Evolutionary conservation across 2,888 invertebrate species (phyloP), one percentile per base, ranked within the genome.

Genomic region (Nebria salina): DNA sequence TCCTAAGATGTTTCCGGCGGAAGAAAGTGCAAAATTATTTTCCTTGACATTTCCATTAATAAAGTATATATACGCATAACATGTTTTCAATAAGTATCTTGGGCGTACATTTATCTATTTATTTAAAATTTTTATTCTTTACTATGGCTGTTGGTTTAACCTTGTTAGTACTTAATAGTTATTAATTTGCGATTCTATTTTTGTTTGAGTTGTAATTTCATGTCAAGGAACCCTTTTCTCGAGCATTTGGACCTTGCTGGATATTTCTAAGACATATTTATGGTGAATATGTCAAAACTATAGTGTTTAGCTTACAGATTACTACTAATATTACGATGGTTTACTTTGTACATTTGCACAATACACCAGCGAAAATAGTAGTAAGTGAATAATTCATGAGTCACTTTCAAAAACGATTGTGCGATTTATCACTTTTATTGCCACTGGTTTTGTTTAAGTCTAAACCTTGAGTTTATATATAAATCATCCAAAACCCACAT

Each of bases 361-460:
- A 54, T 54, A 54, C 54, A 54, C 11, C 54, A 54, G 54, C 54
- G 54, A 54, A 54, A 11, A 8, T 34, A 34, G 34, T 5, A 34
- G 34, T 54, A 54, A 54, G 54, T 75, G 34, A 64, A 75, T 75
- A 65, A 75, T 75, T 64, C 75, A 65, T 54, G 75, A 75, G 75
- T 75, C 65, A 75, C 75, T 75, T 75, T 75, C 75, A 75, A 65
- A 75, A 75, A 26, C 75, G 64, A 75, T 75, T 65, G 75, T 75
- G 20, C 75, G 5, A 13, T 42, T 73, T 41, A 42, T 25, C 7
- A 34, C 64, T 64, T 64, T 11, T 65, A 64, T 75, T 15, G 34
- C 43, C n/a, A 64, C 41, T 42, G 43, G 43, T 26, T 64, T 64
- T 75, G 25, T 64, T 75, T 54, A 65, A 42, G 43, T 8, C 9